A percentile compares a stretch with the other conserved stretches of the same genome.
phyloP scores from a whole-genome alignment of 2,888 invertebrate species.

The Pediacus dermestoides region DNA sequence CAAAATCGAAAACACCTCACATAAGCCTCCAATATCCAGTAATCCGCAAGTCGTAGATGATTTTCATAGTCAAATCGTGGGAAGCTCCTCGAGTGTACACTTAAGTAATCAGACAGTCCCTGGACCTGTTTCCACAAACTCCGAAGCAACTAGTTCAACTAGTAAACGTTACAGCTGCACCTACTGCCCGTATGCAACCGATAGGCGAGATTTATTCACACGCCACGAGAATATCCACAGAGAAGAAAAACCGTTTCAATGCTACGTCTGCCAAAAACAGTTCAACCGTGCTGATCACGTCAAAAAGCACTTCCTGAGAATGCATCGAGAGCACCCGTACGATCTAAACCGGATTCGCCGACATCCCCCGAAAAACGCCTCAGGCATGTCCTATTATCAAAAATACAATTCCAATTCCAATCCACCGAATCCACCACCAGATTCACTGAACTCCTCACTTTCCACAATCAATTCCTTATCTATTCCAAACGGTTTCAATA shows the following conservation, averaged over 20 bases:
- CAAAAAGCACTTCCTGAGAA: conserved; percentile 87
- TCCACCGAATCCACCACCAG: conserved; percentile 35
- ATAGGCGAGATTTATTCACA: conserved; percentile 84
- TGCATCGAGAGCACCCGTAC: conserved; percentile 87
- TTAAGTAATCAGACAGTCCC: conserved; percentile 32
- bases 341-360: conserved; percentile 78
- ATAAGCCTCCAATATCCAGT: conserved; percentile 39
- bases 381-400: conserved; percentile 52
- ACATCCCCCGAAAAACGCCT: conserved; percentile 59
- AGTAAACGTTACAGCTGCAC: conserved; percentile 78
- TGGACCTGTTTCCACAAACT: conserved; percentile 23
- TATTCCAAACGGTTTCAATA: conserved; percentile 44
- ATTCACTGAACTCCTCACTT: conserved; percentile 29
- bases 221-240: conserved; percentile 91
- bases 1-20: conserved; percentile 54
- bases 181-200: conserved; percentile 88
- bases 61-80: conserved; percentile 25
- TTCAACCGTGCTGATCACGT: conserved; percentile 93
- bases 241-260: conserved; percentile 91
- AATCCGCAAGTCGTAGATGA: conserved; percentile 33
- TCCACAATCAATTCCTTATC: conserved; percentile 36
- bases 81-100: conserved; percentile 20
- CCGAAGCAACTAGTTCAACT: conserved; percentile 27
- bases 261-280: conserved; percentile 88
- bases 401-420: conserved; percentile 45